Base-by-base conservation (phyloP, 2,113 vertebrate species). In the Hemiprocne comata region DNA sequence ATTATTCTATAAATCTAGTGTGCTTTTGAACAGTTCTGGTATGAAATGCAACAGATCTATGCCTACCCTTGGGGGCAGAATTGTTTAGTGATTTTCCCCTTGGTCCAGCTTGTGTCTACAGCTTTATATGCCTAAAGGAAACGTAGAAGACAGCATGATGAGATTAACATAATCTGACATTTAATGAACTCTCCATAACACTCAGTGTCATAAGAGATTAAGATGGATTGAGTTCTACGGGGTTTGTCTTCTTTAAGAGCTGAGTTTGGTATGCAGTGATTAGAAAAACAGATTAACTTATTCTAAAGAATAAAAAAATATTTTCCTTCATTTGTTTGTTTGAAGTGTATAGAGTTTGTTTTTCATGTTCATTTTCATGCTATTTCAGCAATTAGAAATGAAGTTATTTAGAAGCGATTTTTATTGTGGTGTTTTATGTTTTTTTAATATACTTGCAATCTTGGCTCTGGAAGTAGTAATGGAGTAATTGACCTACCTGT, bases 401-500 rank as follows among this genome's bases (percentile, higher is more conserved):
- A 95, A 17, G 29, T 86, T 81, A 85, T 92, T 97, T 87, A 78
- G 62, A 96, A 92, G 31, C 7, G 4, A 44, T 80, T 70, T 91
- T 93, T 94, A 83, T 70, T 92, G n/a, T 31, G 34, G 42, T 84
- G 12, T 95, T 94, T 66, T 71, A 58, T 71, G 42, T 1, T 6
- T 64, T 89, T 93, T 95, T 91, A 61, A 69, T 48, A 67, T 46
- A 72, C 18, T 29, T 74, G 40, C 54, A 95, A 87, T 60, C 34
- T 94, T 85, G n/a, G 67, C 10, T 17, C 40, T 87, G 60, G 40
- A 90, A 96, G 80, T 85, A 95, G 81, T 77, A 78, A 94, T 75
- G 51, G 51, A 79, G 34, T 92, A 96, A 97, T 81, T 87, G 77
- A 91, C 78, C 42, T 87, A 94, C 29, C 72, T 91, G 44, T 73